phyloP scores from a whole-genome alignment of 2,888 invertebrate genomes.

The Ormyrus rosae region DNA sequence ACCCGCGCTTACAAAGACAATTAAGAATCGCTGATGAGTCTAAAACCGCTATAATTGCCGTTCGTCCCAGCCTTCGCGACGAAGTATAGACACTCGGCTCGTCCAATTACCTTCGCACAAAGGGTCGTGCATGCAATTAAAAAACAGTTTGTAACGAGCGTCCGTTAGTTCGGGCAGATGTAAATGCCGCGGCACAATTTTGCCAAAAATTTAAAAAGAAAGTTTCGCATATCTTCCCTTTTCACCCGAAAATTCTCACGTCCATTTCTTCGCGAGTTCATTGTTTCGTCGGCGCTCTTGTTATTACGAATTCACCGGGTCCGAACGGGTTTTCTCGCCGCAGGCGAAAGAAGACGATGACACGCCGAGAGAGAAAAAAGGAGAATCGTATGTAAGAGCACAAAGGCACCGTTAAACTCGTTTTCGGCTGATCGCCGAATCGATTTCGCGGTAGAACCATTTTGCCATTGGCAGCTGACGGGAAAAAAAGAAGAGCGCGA shows the following conservation, averaged over 20 bases:
- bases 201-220: constrained; percentile 1
- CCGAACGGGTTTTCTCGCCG: constrained; percentile 25
- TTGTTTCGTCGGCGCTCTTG: constrained; percentile 1
- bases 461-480: background rate
- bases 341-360: background rate
- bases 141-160: background rate
- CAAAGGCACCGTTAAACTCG: constrained; percentile 49
- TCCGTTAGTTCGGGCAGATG: background rate
- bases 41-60: constrained; percentile 15
- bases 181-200: constrained; percentile 33
- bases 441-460: constrained; percentile 44
- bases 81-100: background rate
- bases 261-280: constrained; percentile 15
- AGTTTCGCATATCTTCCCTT: background rate
- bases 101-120: constrained; percentile 1
- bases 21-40: constrained; percentile 30
- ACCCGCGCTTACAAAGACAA: constrained; percentile 11
- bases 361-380: constrained; percentile 15
- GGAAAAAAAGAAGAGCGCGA: background rate
- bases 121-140: background rate
- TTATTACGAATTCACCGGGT: constrained; percentile 23
- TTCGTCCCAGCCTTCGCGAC: too few species aligned
- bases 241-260: constrained; percentile 23
- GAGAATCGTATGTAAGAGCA: constrained; percentile 20
- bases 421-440: constrained; percentile 44